phyloP scores from a whole-genome alignment of 2,888 invertebrate species.

The Allophyes oxyacanthae region DNA sequence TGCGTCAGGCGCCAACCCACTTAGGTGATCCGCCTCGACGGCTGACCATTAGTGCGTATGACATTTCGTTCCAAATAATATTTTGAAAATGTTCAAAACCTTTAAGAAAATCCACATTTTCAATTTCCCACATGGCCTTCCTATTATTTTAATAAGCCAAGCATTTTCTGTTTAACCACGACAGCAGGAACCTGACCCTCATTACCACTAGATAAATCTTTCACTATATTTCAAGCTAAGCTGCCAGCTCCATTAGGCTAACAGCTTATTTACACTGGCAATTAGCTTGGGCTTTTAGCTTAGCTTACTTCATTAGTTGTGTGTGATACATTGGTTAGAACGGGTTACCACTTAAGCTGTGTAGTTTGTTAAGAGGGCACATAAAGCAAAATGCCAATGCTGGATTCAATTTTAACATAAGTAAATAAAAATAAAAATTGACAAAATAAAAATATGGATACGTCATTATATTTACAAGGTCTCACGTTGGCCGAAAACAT shows the following conservation, averaged over 20 bases:
- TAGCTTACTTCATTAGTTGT: slow-evolving; percentile 56
- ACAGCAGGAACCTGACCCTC: slow-evolving; percentile 13
- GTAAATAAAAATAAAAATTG: too few relatives aligned
- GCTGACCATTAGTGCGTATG: too few relatives aligned
- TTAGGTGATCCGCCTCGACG: too few relatives aligned
- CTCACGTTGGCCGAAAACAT: too few relatives aligned
- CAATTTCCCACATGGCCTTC: background rate
- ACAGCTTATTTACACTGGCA: slow-evolving; percentile 66
- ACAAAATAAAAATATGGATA: too few relatives aligned
- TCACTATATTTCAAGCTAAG: slow-evolving; percentile 56
- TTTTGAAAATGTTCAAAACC: background rate
- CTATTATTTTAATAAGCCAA: slow-evolving; percentile 16
- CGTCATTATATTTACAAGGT: too few relatives aligned
- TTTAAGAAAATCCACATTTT: background rate
- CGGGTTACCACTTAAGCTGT: slow-evolving; percentile 18
- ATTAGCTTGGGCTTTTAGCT: slow-evolving; percentile 60
- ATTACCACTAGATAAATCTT: slow-evolving; percentile 47
- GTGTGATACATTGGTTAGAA: slow-evolving; percentile 43
- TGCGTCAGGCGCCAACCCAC: too few relatives aligned
- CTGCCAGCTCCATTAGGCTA: slow-evolving; percentile 49
- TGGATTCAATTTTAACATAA: too few relatives aligned
- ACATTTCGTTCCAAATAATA: too few relatives aligned
- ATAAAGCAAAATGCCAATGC: background rate
- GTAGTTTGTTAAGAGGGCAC: background rate
- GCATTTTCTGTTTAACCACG: slow-evolving; percentile 6